Conservation (phyloP, 2,113 vertebrate species). For the Phyllostomus discolor region DNA sequence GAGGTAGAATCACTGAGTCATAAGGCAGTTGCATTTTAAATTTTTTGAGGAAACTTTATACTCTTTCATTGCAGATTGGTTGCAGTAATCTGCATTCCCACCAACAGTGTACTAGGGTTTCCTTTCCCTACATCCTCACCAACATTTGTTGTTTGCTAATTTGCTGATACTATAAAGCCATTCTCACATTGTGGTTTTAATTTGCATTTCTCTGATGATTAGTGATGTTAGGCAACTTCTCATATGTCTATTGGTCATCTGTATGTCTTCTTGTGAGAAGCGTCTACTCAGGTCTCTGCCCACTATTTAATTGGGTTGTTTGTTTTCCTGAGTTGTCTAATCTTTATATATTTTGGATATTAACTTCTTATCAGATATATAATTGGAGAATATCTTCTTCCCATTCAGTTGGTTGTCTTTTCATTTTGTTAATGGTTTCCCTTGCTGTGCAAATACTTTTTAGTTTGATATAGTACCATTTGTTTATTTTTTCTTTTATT, state of each 20-base stretch:
- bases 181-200: neutral
- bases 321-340: neutral
- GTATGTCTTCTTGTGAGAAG: neutral
- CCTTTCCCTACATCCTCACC: neutral
- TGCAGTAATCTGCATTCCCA: neutral
- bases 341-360: neutral
- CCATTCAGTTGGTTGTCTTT: neutral
- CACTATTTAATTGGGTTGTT: neutral
- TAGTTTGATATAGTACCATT: neutral
- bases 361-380: neutral
- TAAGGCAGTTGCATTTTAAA: neutral
- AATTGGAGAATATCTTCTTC: neutral
- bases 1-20: neutral
- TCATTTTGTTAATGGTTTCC: neutral
- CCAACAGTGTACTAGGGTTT: neutral
- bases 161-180: neutral
- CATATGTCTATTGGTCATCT: neutral
- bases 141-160: neutral
- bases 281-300: neutral
- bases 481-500: neutral
- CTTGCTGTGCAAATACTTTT: neutral
- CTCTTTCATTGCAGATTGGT: neutral
- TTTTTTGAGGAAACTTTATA: neutral
- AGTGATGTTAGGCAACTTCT: neutral
- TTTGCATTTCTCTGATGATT: neutral